phyloP scores from a whole-genome alignment of 2,888 invertebrate species.

The Chaetogeoica ovagalla region DNA sequence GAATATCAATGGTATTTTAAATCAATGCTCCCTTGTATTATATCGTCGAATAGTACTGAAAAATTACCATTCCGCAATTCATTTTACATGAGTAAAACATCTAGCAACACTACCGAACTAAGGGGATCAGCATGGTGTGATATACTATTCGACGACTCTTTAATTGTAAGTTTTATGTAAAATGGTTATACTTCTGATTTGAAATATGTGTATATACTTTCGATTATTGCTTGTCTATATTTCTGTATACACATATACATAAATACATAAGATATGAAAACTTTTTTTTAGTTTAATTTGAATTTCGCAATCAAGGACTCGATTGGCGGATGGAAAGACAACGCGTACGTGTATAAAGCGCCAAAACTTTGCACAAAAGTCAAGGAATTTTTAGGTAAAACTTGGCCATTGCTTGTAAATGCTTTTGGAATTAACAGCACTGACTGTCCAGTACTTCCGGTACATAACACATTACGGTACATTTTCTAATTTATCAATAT shows the following conservation, averaged over 20 bases:
- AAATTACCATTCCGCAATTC: too few relatives aligned
- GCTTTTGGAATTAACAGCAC: neutral
- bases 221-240: too few relatives aligned
- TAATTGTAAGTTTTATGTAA: neutral
- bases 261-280: neutral
- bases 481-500: neutral
- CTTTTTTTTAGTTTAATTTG: neutral
- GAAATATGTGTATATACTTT: too few relatives aligned
- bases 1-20: neutral
- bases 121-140: neutral
- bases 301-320: neutral
- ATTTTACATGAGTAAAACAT: neutral
- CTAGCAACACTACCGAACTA: neutral
- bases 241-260: too few relatives aligned
- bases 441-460: neutral
- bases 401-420: neutral
- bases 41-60: too few relatives aligned
- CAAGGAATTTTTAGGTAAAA: neutral
- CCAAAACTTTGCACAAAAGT: neutral
- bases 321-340: neutral
- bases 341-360: neutral
- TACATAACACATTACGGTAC: neutral
- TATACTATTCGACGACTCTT: neutral
- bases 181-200: too few relatives aligned
- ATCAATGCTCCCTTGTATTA: neutral